Evolutionary conservation across 2,113 vertebrate species (phyloP).

Genomic region (Marmota monax): DNA sequence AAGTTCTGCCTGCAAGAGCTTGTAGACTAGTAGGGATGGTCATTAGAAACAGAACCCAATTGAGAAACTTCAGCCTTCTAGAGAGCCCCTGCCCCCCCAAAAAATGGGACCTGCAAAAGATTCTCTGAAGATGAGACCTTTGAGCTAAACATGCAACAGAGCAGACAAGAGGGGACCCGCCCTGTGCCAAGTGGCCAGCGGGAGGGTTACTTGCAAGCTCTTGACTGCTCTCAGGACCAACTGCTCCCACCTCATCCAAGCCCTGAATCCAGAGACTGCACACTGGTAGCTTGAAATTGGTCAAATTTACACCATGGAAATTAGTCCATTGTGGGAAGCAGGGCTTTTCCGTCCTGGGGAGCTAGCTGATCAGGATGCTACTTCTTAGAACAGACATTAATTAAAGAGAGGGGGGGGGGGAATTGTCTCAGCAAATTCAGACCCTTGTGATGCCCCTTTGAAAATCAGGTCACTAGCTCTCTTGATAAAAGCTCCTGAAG

Average conservation of each 20-base stretch:
- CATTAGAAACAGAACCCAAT: neutral
- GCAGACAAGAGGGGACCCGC: neutral
- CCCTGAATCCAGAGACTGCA: neutral
- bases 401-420: no score
- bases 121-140: neutral
- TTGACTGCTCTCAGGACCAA: neutral
- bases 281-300: neutral
- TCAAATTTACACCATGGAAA: neutral
- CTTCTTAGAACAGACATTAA: neutral
- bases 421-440: neutral
- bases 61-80: neutral
- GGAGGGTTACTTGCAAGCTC: neutral
- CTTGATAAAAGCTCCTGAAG: neutral
- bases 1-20: neutral
- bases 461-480: neutral
- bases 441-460: neutral
- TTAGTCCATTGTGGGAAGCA: neutral
- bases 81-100: neutral
- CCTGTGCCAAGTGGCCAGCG: accelerated
- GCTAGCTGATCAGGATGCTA: neutral
- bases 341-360: neutral
- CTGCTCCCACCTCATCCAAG: no score
- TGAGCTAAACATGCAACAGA: neutral
- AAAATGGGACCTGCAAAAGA: neutral
- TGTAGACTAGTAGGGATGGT: neutral